These are phyloP conservation scores for Ispidina picta DNA, from an alignment of 2,797 vertebrate genomes.

Conservation along the genomic window DNA sequence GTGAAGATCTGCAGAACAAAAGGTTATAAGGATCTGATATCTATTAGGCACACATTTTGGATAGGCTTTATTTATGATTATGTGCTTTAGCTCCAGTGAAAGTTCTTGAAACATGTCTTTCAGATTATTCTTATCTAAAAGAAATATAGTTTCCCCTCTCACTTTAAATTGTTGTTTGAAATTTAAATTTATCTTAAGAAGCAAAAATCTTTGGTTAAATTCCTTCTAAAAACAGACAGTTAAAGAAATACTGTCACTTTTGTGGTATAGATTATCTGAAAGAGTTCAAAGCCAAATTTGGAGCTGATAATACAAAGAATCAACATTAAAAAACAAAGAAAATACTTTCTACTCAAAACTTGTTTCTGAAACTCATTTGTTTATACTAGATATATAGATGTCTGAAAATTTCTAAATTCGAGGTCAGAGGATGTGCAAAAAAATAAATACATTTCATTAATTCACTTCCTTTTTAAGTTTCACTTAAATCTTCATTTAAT, in stretches of 20 bases:
- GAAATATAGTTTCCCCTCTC: neutral
- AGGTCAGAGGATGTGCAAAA: neutral
- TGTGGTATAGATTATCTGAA: neutral
- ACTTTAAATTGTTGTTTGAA: neutral
- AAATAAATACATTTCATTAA: neutral
- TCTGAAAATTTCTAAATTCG: neutral
- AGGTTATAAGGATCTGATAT: neutral
- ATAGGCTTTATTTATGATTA: neutral
- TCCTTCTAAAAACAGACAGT: neutral
- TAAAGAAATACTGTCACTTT: neutral
- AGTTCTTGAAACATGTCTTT: neutral
- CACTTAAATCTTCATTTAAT: neutral
- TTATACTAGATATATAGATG: neutral
- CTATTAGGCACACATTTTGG: neutral
- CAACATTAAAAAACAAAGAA: neutral
- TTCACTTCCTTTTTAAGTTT: neutral
- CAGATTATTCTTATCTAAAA: neutral
- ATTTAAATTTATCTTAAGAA: neutral
- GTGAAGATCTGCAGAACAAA: neutral
- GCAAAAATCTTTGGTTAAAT: accelerated
- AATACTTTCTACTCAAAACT: neutral
- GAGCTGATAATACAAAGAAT: neutral
- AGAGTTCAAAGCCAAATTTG: neutral
- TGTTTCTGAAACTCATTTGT: neutral
- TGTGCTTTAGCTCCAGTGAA: neutral